Evolutionary conservation across 2,113 vertebrate genomes (phyloP), one percentile per base, ranked within the genome.

Genomic region (Riparia riparia): DNA sequence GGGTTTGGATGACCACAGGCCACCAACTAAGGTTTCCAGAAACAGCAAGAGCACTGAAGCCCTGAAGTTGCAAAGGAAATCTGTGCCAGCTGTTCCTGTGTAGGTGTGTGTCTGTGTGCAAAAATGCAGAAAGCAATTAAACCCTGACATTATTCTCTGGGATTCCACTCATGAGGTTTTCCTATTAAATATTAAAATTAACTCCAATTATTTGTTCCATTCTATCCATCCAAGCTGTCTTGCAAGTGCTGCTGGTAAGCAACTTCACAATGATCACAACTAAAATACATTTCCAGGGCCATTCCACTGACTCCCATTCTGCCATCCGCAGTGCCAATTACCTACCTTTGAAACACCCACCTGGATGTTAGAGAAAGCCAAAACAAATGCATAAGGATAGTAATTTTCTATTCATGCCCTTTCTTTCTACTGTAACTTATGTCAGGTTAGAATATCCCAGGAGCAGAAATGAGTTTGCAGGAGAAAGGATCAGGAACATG

Each of bases 61-160:
- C 58, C 45, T 69, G 63, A 90, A 92, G 24, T 18, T 73, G 45
- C 0, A 0, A 65, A 86, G 42, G 22, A 93, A 85, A 77, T 50
- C 66, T 58, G 42, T 86, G 58, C 42, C 90, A 73, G 68, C 34
- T 93, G 63, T 79, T 88, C 50, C 82, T 77, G 41, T 54, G 57
- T 32, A 41, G 31, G 32, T 5, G 14, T 63, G 34, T 51, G 37
- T 34, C 25, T 70, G 7, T 32, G 28, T 50, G 34, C 68, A 94
- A 82, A 93, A 95, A 86, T 42, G 13, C 45, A 90, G 79, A 90
- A 95, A 90, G 68, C 71, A 92, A 89, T 95, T 96, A 86, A 81
- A 88, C 85, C 73, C 49, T 86, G 76, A 90, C 18, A 56, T 89
- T 90, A 74, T 83, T 74, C 47, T 71, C 34, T 8, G 7, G 32